phyloP scores from a whole-genome alignment of 2,888 invertebrate species.

The Allygus modestus region DNA sequence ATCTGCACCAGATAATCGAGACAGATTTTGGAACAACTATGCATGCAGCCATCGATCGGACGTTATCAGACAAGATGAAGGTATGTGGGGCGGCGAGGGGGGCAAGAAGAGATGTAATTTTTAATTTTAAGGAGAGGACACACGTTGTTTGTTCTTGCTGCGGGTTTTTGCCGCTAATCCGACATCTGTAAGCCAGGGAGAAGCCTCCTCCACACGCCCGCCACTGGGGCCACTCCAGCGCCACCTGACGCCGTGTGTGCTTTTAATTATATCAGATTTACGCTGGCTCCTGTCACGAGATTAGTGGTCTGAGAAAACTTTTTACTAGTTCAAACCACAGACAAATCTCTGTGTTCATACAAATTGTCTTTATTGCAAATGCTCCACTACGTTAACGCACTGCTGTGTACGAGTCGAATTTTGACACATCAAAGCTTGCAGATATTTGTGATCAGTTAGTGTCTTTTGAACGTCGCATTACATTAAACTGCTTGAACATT shows the following conservation, averaged over 20 bases:
- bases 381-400: too few species aligned
- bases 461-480: too few species aligned
- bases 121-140: background rate
- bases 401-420: too few species aligned
- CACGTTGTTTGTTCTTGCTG: background rate
- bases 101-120: background rate
- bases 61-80: background rate
- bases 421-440: too few species aligned
- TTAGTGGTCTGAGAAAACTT: background rate
- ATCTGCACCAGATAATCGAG: too few species aligned
- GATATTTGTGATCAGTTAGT: too few species aligned
- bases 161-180: constrained; percentile 8
- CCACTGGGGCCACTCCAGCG: too few species aligned
- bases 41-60: background rate
- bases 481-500: too few species aligned
- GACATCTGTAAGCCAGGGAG: constrained; percentile 18
- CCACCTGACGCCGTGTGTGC: background rate
- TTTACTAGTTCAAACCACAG: too few species aligned
- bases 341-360: too few species aligned
- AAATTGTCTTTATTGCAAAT: too few species aligned
- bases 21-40: too few species aligned
- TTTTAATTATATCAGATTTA: constrained; percentile 28
- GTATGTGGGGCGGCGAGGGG: background rate
- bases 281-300: background rate
- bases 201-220: background rate